Evolutionary conservation across 2,797 vertebrate species (phyloP).

Genomic region (Sarcophilus harrisii): DNA sequence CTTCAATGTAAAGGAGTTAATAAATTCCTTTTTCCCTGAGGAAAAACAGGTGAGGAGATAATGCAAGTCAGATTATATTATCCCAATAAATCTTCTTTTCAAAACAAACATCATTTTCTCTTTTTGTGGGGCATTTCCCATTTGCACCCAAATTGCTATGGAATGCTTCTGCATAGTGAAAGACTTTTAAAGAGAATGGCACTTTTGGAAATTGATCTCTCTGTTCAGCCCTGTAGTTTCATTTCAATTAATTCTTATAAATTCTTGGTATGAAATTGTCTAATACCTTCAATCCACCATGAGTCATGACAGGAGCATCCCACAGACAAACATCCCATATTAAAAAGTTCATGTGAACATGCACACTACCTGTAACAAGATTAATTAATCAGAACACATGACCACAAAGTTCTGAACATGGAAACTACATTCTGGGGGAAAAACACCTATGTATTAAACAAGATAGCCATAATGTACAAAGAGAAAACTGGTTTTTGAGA

Average conservation of each 20-base stretch:
- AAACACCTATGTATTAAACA: conserved; percentile 47
- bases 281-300: conserved; percentile 70
- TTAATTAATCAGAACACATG: conserved; percentile 68
- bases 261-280: conserved; percentile 61
- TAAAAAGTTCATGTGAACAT: conserved; percentile 48
- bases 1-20: conserved; percentile 80
- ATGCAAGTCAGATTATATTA: conserved; percentile 79
- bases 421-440: conserved; percentile 15
- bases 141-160: conserved; percentile 49
- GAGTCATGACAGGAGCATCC: conserved; percentile 69
- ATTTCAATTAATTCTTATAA: conserved; percentile 71
- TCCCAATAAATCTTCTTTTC: conserved; percentile 83
- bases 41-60: conserved; percentile 87
- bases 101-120: conserved; percentile 83
- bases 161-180: conserved; percentile 66
- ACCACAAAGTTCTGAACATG: conserved; percentile 63
- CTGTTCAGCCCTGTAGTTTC: conserved; percentile 70
- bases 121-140: conserved; percentile 73
- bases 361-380: conserved; percentile 40
- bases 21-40: conserved; percentile 84
- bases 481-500: conserved; percentile 54
- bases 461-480: conserved; percentile 27
- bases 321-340: conserved; percentile 52
- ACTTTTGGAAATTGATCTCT: conserved; percentile 60
- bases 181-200: conserved; percentile 72